These are phyloP conservation scores for Temnothorax longispinosus DNA, from an alignment of 1,140 invertebrate genomes.

Conservation along the genomic window DNA sequence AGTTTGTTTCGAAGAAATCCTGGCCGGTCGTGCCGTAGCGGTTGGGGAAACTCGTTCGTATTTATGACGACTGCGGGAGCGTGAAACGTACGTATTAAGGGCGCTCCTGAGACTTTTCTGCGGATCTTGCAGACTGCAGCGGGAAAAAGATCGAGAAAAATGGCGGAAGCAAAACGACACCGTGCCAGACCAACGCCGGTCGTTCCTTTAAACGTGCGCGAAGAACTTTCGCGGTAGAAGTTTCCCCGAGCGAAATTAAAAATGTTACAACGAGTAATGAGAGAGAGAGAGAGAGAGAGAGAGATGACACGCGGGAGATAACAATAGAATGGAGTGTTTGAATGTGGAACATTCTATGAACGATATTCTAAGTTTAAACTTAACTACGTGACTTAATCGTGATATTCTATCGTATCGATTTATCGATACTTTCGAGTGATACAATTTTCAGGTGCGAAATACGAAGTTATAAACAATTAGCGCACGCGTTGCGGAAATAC, in stretches of 20 bases:
- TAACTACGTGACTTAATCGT: neutral
- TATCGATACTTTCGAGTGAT: neutral
- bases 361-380: neutral
- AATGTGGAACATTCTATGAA: neutral
- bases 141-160: slow-evolving; percentile 16
- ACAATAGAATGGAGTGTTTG: neutral
- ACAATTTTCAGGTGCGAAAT: neutral
- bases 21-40: slow-evolving; percentile 16
- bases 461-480: neutral
- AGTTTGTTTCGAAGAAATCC: slow-evolving; percentile 61
- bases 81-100: slow-evolving; percentile 34
- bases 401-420: neutral
- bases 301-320: neutral
- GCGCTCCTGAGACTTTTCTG: slow-evolving; percentile 37
- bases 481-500: neutral
- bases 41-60: slow-evolving; percentile 64
- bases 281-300: too few species aligned
- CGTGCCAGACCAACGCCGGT: neutral
- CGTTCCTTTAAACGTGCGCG: slow-evolving; percentile 41
- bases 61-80: slow-evolving; percentile 67
- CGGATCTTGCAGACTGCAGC: neutral
- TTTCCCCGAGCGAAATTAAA: slow-evolving; percentile 39
- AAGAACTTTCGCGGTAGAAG: slow-evolving; percentile 33
- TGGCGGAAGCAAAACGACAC: slow-evolving; percentile 41
- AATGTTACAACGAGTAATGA: slow-evolving; percentile 47